Evolutionary conservation across 2,888 invertebrate genomes (phyloP).

Genomic region (Polietes domitor): DNA sequence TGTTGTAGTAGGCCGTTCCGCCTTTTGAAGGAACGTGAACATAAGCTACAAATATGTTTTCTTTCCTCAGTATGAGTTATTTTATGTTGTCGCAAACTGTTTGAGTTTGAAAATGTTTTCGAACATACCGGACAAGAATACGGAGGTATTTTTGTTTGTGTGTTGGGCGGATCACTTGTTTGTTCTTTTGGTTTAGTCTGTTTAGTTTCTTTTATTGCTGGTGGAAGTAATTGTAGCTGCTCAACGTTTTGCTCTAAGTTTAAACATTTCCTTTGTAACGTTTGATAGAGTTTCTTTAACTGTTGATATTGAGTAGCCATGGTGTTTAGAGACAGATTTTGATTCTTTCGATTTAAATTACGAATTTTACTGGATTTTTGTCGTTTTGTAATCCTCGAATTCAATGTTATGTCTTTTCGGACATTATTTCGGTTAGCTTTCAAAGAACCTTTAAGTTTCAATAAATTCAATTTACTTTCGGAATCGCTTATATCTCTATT

Average conservation of each 20-base stretch:
- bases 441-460: background rate
- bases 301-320: conserved; percentile 63
- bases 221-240: conserved; percentile 52
- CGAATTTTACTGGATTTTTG: background rate
- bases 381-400: background rate
- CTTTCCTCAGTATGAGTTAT: conserved; percentile 78
- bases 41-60: conserved; percentile 77
- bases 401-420: background rate
- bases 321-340: conserved; percentile 43
- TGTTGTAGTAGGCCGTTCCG: conserved; percentile 79
- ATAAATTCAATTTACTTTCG: background rate
- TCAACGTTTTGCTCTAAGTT: conserved; percentile 65
- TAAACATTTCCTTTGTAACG: conserved; percentile 59
- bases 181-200: background rate
- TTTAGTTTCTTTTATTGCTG: background rate
- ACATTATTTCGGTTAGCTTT: background rate
- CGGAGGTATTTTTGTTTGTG: background rate
- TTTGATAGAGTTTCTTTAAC: conserved; percentile 57
- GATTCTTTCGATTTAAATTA: conserved; percentile 17
- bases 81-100: conserved; percentile 77
- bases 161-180: background rate
- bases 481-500: background rate
- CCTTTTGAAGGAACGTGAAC: conserved; percentile 78
- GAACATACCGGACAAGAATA: conserved; percentile 67
- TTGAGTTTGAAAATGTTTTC: conserved; percentile 68